A percentile compares a stretch with the other conserved stretches of the same genome.
Evolutionary conservation across 2,888 invertebrate species (phyloP).

Genomic region (Anthrax anthrax): DNA sequence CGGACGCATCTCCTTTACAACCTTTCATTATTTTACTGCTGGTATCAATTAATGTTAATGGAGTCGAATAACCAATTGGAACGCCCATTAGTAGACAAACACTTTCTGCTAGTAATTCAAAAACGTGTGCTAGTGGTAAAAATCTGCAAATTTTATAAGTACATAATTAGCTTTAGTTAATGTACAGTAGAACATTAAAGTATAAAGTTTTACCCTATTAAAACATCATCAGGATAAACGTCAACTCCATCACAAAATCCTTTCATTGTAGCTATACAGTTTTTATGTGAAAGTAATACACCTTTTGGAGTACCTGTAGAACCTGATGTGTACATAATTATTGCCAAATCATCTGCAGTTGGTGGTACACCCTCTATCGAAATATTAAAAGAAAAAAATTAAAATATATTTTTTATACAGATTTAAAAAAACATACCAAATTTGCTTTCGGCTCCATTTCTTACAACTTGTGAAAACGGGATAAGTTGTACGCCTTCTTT

Average conservation of each 20-base stretch:
- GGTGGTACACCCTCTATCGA: constrained; percentile 47
- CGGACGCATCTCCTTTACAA: constrained; percentile 84
- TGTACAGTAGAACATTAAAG: too few species aligned
- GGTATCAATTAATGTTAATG: constrained; percentile 80
- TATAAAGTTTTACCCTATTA: constrained; percentile 51
- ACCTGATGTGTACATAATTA: constrained; percentile 98
- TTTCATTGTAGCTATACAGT: constrained; percentile 65
- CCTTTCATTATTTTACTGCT: constrained; percentile 95
- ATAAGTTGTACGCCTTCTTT: constrained; percentile 58
- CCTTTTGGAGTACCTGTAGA: constrained; percentile 94
- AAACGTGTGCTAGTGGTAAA: constrained; percentile 92
- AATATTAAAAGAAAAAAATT: constrained; percentile 3
- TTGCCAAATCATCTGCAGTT: constrained; percentile 65
- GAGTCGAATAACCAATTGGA: constrained; percentile 91
- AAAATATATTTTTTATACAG: neutral
- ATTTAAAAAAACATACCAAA: constrained; percentile 27
- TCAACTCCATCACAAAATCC: constrained; percentile 66
- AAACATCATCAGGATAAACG: constrained; percentile 59
- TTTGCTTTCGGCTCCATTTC: constrained; percentile 39
- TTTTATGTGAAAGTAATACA: constrained; percentile 66
- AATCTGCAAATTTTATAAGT: constrained; percentile 49
- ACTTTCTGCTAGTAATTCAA: constrained; percentile 85
- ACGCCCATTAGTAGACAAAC: constrained; percentile 74
- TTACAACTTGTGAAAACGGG: constrained; percentile 57
- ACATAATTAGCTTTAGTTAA: too few species aligned